Evolutionary conservation across 2,113 vertebrate genomes (phyloP), one percentile per base, ranked within the genome.

Genomic region (Scytalopus superciliaris): DNA sequence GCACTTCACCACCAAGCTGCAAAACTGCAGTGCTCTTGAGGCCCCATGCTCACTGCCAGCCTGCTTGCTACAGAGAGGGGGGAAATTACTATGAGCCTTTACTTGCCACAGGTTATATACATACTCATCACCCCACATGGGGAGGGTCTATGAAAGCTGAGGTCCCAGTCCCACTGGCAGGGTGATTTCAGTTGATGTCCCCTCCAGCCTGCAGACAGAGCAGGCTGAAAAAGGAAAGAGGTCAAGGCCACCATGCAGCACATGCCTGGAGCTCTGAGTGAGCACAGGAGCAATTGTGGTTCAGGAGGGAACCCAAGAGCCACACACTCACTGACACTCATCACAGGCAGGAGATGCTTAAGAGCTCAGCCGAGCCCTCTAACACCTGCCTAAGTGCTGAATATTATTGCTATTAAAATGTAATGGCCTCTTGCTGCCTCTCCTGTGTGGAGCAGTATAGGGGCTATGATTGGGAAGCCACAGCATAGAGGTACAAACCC

Each of bases 311-410:
- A 17, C 5, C 30, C 0, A 0, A 75, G 59, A 76, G 53, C 40
- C 19, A 72, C 0, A 0, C 1, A 1, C 45, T 66, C 5, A 0
- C 35, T 56, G 70, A 18, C n/a, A 49, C 55, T 86, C 50, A 49
- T 28, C 63, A 12, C 2, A 3, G 23, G 50, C 80, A 70, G 37
- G 75, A 81, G 62, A 33, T 0, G 1, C 39, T 79, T 40, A 64
- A 85, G 31, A 42, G 79, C 82, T 79, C 85, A 53, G 4, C 25
- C 0, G 6, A 87, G 37, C 37, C 52, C 62, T 92, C 82, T 53
- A 40, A 85, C 57, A 88, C 63, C 75, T 86, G 63, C 44, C 31
- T 60, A 64, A 88, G 81, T 19, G 75, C 57, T 76, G 82, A 60
- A 60, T 68, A 56, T 64, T 35, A 52, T 18, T 69, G 35, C 79